Evolutionary conservation across 2,113 vertebrate genomes (phyloP).

Genomic region (Eolophus roseicapilla): DNA sequence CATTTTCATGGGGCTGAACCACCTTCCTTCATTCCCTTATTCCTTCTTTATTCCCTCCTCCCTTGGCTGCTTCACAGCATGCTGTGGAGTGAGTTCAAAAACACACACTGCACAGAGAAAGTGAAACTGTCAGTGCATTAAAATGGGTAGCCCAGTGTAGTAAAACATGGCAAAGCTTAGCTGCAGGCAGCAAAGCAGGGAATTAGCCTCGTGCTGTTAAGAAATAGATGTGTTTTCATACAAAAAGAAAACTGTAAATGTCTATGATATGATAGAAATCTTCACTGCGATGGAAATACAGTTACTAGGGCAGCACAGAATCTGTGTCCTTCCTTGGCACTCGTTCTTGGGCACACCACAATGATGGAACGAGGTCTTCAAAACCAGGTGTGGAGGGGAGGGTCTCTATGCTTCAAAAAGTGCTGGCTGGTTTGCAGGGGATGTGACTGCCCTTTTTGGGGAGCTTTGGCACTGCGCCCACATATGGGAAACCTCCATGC

Average conservation of each 20-base stretch:
- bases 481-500: background rate
- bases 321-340: background rate
- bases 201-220: background rate
- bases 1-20: background rate
- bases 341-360: accelerated
- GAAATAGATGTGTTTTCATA: background rate
- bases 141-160: background rate
- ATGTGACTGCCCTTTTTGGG: background rate
- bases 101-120: background rate
- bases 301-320: background rate
- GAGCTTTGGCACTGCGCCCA: accelerated
- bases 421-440: background rate
- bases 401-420: background rate
- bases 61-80: background rate
- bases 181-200: background rate
- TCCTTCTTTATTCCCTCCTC: background rate
- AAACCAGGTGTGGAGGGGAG: background rate
- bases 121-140: constrained; percentile 18
- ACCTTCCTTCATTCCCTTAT: background rate
- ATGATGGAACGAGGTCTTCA: background rate
- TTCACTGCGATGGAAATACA: background rate
- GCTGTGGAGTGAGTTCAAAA: background rate
- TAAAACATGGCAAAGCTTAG: background rate
- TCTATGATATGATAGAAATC: background rate
- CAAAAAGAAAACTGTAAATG: background rate